These are phyloP conservation scores for Andrena cerasifolii DNA, from an alignment of 1,140 invertebrate genomes.

Conservation along the genomic window DNA sequence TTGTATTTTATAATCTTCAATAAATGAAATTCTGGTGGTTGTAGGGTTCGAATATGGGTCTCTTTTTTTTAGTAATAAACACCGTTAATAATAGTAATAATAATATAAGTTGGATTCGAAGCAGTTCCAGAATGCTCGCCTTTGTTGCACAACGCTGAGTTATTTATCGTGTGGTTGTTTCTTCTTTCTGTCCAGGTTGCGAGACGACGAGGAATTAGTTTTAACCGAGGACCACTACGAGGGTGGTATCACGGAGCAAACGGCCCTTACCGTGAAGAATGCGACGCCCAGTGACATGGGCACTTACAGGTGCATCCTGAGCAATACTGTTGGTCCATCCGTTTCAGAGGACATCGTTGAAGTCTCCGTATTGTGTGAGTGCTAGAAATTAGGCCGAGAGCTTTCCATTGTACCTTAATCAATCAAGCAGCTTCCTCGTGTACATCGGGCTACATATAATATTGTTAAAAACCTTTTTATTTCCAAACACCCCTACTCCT, in stretches of 20 bases:
- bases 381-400: constrained; percentile 41
- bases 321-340: constrained; percentile 89
- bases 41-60: no score
- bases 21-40: no score
- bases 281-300: constrained; percentile 90
- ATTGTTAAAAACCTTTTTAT: no score
- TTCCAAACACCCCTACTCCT: no score
- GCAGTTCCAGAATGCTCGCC: no score
- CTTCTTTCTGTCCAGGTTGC: constrained; percentile 84
- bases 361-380: constrained; percentile 92
- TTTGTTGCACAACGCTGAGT: background rate
- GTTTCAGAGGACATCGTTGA: constrained; percentile 87
- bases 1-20: no score
- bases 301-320: constrained; percentile 89
- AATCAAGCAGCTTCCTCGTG: no score
- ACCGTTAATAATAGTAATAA: no score
- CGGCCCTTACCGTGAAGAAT: constrained; percentile 89
- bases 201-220: constrained; percentile 86
- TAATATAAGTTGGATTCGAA: no score
- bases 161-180: background rate
- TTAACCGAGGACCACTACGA: constrained; percentile 87
- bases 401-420: no score
- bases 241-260: constrained; percentile 88
- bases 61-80: no score
- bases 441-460: no score